phyloP scores from a whole-genome alignment of 2,888 invertebrate species.

The Drosophila aldrichi region DNA sequence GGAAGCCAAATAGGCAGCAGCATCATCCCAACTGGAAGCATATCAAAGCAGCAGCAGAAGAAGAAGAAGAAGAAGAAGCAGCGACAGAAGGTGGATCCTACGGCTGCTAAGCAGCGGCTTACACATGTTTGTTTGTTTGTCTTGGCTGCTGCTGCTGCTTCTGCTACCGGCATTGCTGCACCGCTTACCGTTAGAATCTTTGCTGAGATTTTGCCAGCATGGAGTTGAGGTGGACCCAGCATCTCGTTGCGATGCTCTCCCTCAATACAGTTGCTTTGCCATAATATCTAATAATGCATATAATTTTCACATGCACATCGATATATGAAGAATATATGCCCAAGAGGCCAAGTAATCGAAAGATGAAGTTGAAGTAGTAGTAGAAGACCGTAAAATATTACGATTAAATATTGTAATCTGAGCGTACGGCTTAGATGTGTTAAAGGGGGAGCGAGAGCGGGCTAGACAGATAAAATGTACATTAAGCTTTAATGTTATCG shows the following conservation, averaged over 20 bases:
- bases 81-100: constrained; percentile 45
- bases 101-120: constrained; percentile 78
- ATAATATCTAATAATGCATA: constrained; percentile 81
- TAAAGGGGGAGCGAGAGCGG: not conserved
- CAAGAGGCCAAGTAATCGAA: constrained; percentile 26
- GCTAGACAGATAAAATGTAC: constrained; percentile 25
- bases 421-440: constrained; percentile 21
- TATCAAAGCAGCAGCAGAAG: constrained; percentile 7
- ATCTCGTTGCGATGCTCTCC: constrained; percentile 3
- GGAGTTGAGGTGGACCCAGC: not conserved
- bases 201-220: constrained; percentile 36
- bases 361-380: constrained; percentile 1
- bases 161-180: constrained; percentile 53
- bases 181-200: constrained; percentile 61
- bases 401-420: constrained; percentile 70
- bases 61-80: not conserved
- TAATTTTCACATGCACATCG: constrained; percentile 72
- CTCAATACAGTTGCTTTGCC: constrained; percentile 40
- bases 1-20: constrained; percentile 35
- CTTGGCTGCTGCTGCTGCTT: constrained; percentile 23
- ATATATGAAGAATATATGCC: constrained; percentile 32
- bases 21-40: constrained; percentile 28
- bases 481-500: constrained; percentile 54
- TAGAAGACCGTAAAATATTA: constrained; percentile 64
- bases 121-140: constrained; percentile 76